These are phyloP conservation scores for Ditylenchus weischeri DNA, from an alignment of 2,888 invertebrate species.

Conservation along the genomic window DNA sequence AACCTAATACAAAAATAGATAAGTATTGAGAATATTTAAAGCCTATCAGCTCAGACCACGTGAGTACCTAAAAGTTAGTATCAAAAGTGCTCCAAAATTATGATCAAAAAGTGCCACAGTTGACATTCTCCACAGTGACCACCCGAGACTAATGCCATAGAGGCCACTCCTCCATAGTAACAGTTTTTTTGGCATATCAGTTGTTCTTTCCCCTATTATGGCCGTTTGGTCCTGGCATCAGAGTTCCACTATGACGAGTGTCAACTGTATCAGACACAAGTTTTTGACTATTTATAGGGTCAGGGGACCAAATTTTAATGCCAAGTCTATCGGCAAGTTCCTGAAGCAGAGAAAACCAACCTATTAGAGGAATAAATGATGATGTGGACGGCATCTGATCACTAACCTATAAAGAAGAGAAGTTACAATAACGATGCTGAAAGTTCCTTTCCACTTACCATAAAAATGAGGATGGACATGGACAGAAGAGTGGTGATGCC, in stretches of 20 bases:
- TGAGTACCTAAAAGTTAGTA: background rate
- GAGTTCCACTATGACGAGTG: no score
- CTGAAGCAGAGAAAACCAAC: conserved; percentile 34
- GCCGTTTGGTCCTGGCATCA: no score
- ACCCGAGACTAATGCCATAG: background rate
- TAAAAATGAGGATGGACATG: conserved; percentile 60
- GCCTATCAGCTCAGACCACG: background rate
- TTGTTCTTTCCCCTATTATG: no score
- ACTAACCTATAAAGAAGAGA: conserved; percentile 32
- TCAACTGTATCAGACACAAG: no score
- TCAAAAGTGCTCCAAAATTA: no score
- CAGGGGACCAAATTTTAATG: no score
- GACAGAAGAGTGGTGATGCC: conserved; percentile 47
- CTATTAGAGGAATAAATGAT: conserved; percentile 62
- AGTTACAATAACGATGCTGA: background rate
- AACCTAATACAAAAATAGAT: conserved; percentile 21
- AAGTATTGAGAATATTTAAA: background rate
- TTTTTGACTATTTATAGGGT: no score
- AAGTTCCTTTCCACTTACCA: conserved; percentile 26
- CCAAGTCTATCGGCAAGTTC: no score
- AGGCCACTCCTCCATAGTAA: no score
- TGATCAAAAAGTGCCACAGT: no score
- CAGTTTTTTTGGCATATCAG: no score
- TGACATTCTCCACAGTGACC: background rate
- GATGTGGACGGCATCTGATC: conserved; percentile 63